These are phyloP conservation scores for Acanthochromis polyacanthus DNA, from an alignment of 2,113 vertebrate genomes.

Conservation along the genomic window DNA sequence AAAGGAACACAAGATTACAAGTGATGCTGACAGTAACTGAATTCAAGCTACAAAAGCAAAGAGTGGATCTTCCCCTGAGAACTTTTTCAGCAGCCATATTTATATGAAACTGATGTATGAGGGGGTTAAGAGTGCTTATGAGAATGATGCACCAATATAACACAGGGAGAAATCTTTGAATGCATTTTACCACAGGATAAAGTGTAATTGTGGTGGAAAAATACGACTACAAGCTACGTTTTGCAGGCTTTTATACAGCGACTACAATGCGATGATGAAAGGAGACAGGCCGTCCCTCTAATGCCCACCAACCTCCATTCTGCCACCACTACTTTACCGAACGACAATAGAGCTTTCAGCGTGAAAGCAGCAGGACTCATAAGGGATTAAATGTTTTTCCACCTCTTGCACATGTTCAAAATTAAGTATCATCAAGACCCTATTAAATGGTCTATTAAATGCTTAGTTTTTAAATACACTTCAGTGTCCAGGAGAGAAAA, in stretches of 20 bases:
- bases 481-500: background rate
- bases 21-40: no score
- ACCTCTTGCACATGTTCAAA: slow-evolving; percentile 43
- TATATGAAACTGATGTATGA: slow-evolving; percentile 66
- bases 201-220: slow-evolving; percentile 71
- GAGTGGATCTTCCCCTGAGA: background rate
- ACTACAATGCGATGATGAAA: slow-evolving; percentile 73
- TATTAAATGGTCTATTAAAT: slow-evolving; percentile 40
- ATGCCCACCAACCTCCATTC: slow-evolving; percentile 56
- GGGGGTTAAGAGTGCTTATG: slow-evolving; percentile 73
- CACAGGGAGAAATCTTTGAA: slow-evolving; percentile 67
- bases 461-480: slow-evolving; percentile 33
- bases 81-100: slow-evolving; percentile 9
- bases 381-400: slow-evolving; percentile 73
- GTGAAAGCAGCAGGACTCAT: slow-evolving; percentile 69
- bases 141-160: slow-evolving; percentile 68
- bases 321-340: slow-evolving; percentile 68
- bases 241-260: slow-evolving; percentile 73
- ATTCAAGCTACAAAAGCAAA: no score
- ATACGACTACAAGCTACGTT: slow-evolving; percentile 66
- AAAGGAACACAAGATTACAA: no score
- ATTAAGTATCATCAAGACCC: slow-evolving; percentile 49
- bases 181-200: slow-evolving; percentile 68
- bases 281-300: slow-evolving; percentile 56
- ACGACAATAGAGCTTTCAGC: slow-evolving; percentile 75